Evolutionary conservation across 2,113 vertebrate species (phyloP), one percentile per base, ranked within the genome.

Genomic region (Seriola aureovittata): DNA sequence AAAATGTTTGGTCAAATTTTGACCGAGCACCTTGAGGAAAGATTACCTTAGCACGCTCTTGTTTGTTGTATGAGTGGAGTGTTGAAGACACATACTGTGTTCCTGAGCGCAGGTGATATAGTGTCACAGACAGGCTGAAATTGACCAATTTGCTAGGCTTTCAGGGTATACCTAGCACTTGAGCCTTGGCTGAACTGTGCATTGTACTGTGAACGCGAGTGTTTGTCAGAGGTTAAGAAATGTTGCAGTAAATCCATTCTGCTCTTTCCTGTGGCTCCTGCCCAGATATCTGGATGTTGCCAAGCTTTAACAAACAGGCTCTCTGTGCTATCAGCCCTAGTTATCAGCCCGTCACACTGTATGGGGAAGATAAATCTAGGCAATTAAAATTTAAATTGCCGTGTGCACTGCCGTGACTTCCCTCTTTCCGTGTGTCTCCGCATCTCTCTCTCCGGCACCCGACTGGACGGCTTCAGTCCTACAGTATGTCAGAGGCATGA

Each of bases 341-440:
- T 94, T 94, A 95, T 94, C 94, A 92, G 82, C 89, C 91, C 90
- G 94, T 95, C 94, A 94, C 92, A 95, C 93, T 89, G 91, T 86
- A 82, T 73, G 71, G 82, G 82, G 93, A 95, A 95, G 94, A 96
- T 95, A 95, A 95, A 95, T 95, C 94, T 93, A 91, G 90, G 92
- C 94, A 96, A 95, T 95, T 95, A 94, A 94, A 94, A 95, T 94
- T 94, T 90, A 94, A 95, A 95, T 95, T 94, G 92, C 92, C 40
- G 91, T 91, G 93, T 90, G 92, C 92, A 94, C 75, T 69, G 87
- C 84, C 85, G 86, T 93, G 94, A 95, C 94, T 94, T 82, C 78
- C 81, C 84, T 73, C 76, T 85, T 89, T 88, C 80, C 58, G 79
- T 68, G 81, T 25, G 72, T 87, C 86, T 65, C 74, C 55, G 67